Evolutionary conservation across 2,888 invertebrate genomes (phyloP).

Genomic region (Tenthredo notha): DNA sequence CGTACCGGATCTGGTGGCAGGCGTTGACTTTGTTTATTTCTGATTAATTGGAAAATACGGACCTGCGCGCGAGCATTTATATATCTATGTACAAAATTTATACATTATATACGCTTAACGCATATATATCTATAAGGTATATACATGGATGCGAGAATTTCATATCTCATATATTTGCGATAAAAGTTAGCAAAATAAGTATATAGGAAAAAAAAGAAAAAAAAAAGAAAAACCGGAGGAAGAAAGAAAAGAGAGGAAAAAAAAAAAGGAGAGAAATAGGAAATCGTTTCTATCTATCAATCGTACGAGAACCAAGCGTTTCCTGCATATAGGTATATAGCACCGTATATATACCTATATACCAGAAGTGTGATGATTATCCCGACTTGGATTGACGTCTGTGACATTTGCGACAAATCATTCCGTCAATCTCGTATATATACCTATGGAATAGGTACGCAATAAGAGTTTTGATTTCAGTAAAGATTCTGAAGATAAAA

Average conservation of each 20-base stretch:
- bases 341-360: no score
- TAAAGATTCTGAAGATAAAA: background rate
- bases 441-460: background rate
- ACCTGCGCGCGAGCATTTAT: background rate
- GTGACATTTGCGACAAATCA: background rate
- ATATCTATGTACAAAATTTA: conserved; percentile 6
- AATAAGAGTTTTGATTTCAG: background rate
- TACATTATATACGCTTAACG: background rate
- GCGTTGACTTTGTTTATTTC: conserved; percentile 66
- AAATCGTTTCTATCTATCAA: background rate
- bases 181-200: background rate
- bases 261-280: background rate
- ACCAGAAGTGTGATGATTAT: background rate
- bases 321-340: background rate
- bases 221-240: background rate
- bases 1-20: conserved; percentile 59
- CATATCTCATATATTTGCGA: no score
- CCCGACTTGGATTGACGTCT: background rate
- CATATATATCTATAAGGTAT: background rate
- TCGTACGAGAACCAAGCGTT: background rate
- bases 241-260: background rate
- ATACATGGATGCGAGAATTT: background rate
- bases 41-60: conserved; percentile 68
- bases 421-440: background rate
- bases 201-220: no score